Evolutionary conservation across 1,140 invertebrate genomes (phyloP).

Genomic region (Rhopalosiphum padi): DNA sequence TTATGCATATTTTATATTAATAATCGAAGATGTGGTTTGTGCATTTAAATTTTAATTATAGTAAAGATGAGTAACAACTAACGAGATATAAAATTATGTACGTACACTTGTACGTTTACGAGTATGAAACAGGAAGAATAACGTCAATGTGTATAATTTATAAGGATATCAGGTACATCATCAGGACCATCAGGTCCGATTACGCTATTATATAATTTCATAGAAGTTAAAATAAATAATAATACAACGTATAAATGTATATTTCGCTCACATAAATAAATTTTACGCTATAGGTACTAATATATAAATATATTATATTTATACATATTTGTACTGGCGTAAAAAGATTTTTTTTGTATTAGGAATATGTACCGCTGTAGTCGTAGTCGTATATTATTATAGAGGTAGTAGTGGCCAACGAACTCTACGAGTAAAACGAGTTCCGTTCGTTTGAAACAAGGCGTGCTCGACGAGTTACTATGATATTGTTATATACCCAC

Average conservation of each 20-base stretch:
- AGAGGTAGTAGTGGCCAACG: conserved; percentile 37
- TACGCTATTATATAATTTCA: background rate
- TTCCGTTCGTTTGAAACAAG: conserved; percentile 12
- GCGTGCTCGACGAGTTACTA: background rate
- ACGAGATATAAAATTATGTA: background rate
- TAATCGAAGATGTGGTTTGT: background rate
- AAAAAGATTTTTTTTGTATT: background rate
- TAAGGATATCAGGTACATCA: background rate
- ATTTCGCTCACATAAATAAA: background rate
- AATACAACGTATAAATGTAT: too few relatives aligned
- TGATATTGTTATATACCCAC: background rate
- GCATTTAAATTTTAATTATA: too few relatives aligned
- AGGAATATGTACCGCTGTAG: background rate
- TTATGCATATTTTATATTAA: background rate
- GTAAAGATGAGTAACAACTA: too few relatives aligned
- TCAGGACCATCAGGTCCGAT: background rate
- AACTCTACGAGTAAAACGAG: conserved; percentile 42
- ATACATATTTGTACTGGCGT: background rate
- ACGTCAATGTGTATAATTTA: background rate
- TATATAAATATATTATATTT: background rate
- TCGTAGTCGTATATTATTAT: background rate
- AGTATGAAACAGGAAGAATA: too few relatives aligned
- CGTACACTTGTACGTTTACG: background rate
- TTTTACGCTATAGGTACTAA: background rate
- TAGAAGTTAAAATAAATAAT: background rate